Evolutionary conservation across 2,797 vertebrate species (phyloP).

Genomic region (Nannoperca obscura): DNA sequence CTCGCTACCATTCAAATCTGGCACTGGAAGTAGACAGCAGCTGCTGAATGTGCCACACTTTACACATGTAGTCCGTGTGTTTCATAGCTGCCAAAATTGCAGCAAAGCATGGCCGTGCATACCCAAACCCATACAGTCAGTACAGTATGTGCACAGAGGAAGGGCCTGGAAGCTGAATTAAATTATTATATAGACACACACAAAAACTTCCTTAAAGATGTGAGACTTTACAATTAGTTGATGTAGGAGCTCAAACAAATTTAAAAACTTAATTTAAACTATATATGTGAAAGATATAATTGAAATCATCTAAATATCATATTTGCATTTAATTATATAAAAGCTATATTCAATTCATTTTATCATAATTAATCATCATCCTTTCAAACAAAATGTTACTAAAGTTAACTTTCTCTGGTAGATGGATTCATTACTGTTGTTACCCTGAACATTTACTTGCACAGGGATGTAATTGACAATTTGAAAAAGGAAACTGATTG

Average conservation of each 20-base stretch:
- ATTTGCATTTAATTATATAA: conserved; percentile 31
- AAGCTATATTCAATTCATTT: conserved; percentile 12
- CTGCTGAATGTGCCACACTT: conserved; percentile 54
- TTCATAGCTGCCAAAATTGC: conserved; percentile 49
- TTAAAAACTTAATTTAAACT: not conserved
- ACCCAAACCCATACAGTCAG: conserved; percentile 1
- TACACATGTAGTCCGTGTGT: conserved; percentile 51
- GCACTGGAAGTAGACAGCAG: conserved; percentile 59
- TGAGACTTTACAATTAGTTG: not conserved
- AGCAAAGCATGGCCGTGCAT: conserved; percentile 15
- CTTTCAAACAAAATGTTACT: conserved; percentile 19
- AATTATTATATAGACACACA: conserved; percentile 5
- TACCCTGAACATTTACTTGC: conserved; percentile 13
- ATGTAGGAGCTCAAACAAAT: not conserved
- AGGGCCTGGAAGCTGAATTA: conserved; percentile 15
- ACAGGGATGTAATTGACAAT: conserved; percentile 14
- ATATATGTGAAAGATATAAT: not conserved
- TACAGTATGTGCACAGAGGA: conserved; percentile 12
- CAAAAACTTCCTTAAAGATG: not conserved
- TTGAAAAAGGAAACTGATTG: conserved; percentile 19
- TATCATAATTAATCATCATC: conserved; percentile 34
- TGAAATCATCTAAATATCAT: conserved; percentile 16
- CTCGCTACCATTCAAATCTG: conserved; percentile 54
- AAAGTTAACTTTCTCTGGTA: conserved; percentile 2
- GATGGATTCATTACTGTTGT: conserved; percentile 9